These are phyloP conservation scores for Dicrurus megarhynchus DNA, from an alignment of 2,113 vertebrate genomes.

Conservation along the genomic window DNA sequence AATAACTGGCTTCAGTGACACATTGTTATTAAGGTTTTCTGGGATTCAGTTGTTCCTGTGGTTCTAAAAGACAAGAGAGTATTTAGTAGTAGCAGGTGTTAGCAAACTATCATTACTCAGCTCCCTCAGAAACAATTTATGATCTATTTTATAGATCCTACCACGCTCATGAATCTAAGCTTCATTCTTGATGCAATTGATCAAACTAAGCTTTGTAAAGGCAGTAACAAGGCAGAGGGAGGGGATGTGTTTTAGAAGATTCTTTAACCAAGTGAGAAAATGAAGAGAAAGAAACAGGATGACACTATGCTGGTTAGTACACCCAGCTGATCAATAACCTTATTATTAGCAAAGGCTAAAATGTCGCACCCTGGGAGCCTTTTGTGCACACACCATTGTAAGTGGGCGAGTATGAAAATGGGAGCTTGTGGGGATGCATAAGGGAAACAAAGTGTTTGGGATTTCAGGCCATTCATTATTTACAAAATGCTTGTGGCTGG, in stretches of 20 bases:
- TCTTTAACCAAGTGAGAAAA: conserved; percentile 39
- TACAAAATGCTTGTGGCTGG: conserved; percentile 37
- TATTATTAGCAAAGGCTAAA: conserved; percentile 30
- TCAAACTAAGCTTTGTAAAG: conserved; percentile 55
- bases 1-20: not conserved
- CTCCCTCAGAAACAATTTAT: conserved; percentile 24
- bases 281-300: conserved; percentile 27
- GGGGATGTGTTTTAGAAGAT: not conserved
- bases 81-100: not conserved
- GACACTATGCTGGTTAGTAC: not conserved
- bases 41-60: not conserved
- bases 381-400: not conserved
- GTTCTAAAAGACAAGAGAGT: not conserved
- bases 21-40: not conserved
- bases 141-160: not conserved
- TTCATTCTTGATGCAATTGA: conserved; percentile 31
- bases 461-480: conserved; percentile 44
- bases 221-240: conserved; percentile 23
- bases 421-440: not conserved
- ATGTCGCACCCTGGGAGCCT: not conserved
- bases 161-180: not conserved
- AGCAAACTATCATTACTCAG: not conserved
- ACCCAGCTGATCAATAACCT: conserved; percentile 33
- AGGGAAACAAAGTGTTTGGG: not conserved
- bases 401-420: not conserved